A percentile compares a stretch with the other conserved stretches of the same genome.
phyloP scores from a whole-genome alignment of 2,888 invertebrate species.

The Torymus texanus region DNA sequence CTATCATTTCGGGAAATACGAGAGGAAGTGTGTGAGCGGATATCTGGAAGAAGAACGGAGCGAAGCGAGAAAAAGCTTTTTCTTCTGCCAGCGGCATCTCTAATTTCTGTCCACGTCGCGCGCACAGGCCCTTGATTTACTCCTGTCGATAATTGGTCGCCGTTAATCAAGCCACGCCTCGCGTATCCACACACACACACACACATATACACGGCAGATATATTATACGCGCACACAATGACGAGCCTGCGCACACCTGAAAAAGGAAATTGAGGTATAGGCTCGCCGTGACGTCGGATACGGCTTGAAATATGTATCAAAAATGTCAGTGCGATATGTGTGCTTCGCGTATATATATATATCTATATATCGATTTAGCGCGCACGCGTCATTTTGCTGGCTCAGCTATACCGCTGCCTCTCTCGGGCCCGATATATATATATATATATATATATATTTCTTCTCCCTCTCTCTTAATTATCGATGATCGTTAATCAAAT shows the following conservation, averaged over 20 bases:
- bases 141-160: conserved; percentile 35
- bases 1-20: not conserved
- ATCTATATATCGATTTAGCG: conserved; percentile 15
- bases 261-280: conserved; percentile 39
- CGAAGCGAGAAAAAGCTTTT: not conserved
- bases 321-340: conserved; percentile 41
- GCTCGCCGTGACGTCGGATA: not conserved
- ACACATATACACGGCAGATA: not conserved
- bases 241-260: not conserved
- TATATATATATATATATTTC: conserved; percentile 13
- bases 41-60: not conserved
- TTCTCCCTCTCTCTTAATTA: conserved; percentile 32
- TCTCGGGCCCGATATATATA: not conserved
- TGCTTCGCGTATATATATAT: not conserved
- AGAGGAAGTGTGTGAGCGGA: not conserved
- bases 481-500: conserved; percentile 51
- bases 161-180: conserved; percentile 32
- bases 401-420: too few species aligned
- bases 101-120: conserved; percentile 31
- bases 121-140: conserved; percentile 30
- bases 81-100: not conserved
- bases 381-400: conserved; percentile 16
- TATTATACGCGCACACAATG: too few species aligned
- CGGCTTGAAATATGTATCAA: conserved; percentile 44
- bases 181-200: not conserved